These are phyloP conservation scores for Marmota flaviventris DNA, from an alignment of 2,113 vertebrate genomes.

Conservation along the genomic window DNA sequence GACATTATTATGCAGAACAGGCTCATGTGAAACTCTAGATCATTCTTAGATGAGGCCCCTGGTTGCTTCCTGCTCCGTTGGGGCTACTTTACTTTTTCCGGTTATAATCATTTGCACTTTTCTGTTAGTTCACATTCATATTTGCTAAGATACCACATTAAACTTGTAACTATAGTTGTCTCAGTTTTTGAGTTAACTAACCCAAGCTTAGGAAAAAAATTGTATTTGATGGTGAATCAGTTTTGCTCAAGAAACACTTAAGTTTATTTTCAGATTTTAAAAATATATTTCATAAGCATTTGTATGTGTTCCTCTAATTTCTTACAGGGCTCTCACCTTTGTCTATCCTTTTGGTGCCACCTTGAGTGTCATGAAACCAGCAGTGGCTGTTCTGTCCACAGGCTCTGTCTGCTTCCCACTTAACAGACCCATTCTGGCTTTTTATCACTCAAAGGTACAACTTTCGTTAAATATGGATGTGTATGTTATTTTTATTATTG, in stretches of 20 bases:
- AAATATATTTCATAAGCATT: neutral
- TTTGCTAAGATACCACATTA: neutral
- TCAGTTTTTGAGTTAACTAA: neutral
- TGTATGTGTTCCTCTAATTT: slow-evolving; percentile 50
- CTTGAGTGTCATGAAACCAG: slow-evolving; percentile 96
- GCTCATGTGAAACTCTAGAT: neutral
- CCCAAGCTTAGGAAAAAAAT: slow-evolving; percentile 17
- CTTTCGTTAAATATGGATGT: neutral
- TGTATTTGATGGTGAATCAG: neutral
- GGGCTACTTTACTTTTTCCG: neutral
- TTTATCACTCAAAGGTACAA: slow-evolving; percentile 94
- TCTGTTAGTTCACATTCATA: neutral
- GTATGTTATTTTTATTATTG: neutral
- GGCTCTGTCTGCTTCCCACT: slow-evolving; percentile 98
- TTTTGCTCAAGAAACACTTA: neutral
- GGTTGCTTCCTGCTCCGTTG: neutral
- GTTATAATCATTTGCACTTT: neutral
- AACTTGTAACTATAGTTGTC: neutral
- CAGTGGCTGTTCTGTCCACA: slow-evolving; percentile 95
- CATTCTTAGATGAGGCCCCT: neutral
- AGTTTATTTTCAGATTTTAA: neutral
- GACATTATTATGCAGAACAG: too few species aligned
- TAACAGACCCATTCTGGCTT: slow-evolving; percentile 96
- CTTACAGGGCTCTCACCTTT: slow-evolving; percentile 94
- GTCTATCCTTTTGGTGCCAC: slow-evolving; percentile 98